These are phyloP conservation scores for Volucella inanis DNA, from an alignment of 2,888 invertebrate species.

Conservation along the genomic window DNA sequence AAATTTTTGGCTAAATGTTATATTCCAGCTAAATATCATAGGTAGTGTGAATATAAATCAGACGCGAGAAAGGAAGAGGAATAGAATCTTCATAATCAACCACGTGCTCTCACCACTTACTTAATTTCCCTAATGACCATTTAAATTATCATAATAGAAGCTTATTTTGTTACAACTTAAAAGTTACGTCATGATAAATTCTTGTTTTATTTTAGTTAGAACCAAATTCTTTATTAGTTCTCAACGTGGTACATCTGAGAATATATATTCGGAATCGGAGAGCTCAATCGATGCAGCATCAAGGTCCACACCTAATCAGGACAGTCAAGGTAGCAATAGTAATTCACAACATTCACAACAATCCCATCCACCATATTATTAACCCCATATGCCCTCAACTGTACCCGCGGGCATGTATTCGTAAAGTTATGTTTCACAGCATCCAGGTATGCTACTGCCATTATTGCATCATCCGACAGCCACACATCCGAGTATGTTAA, in stretches of 20 bases:
- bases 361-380: slow-evolving; percentile 82
- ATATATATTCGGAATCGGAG: slow-evolving; percentile 80
- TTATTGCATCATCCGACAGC: slow-evolving; percentile 70
- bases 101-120: no score
- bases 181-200: no score
- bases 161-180: no score
- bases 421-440: slow-evolving; percentile 81
- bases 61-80: no score
- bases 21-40: no score
- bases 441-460: slow-evolving; percentile 78
- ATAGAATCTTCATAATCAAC: no score
- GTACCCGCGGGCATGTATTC: slow-evolving; percentile 82
- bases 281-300: slow-evolving; percentile 83
- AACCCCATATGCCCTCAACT: slow-evolving; percentile 82
- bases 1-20: no score
- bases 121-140: no score
- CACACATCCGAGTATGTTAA: slow-evolving; percentile 62
- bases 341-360: slow-evolving; percentile 80
- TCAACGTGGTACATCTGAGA: slow-evolving; percentile 75
- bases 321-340: slow-evolving; percentile 83
- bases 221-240: no score
- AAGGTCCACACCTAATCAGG: slow-evolving; percentile 83
- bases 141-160: no score
- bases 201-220: no score
- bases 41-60: no score